These are phyloP conservation scores for Centropyge bicolor DNA, from an alignment of 2,797 vertebrate genomes.

Conservation along the genomic window DNA sequence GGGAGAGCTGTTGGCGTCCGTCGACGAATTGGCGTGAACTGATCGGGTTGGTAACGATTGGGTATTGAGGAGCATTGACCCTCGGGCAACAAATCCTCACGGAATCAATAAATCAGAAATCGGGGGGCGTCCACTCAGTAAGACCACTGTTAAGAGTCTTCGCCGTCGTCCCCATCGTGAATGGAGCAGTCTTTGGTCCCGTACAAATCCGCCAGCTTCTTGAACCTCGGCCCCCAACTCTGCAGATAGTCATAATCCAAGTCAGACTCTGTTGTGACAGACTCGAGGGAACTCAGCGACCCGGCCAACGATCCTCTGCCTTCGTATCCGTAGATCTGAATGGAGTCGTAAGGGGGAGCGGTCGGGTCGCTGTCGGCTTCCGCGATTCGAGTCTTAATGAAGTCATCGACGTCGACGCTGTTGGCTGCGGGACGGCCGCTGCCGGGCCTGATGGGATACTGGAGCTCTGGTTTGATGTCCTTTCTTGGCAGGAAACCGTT, in stretches of 20 bases:
- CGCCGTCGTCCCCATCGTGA: constrained; percentile 75
- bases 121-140: constrained; percentile 62
- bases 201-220: constrained; percentile 98
- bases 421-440: constrained; percentile 87
- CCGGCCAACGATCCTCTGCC: constrained; percentile 96
- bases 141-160: constrained; percentile 94
- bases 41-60: constrained; percentile 63
- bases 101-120: constrained; percentile 72
- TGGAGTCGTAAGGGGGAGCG: constrained; percentile 97
- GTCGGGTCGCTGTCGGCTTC: constrained; percentile 96
- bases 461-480: constrained; percentile 97
- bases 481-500: constrained; percentile 97
- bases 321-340: constrained; percentile 99
- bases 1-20: constrained; percentile 52
- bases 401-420: constrained; percentile 96
- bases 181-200: constrained; percentile 98
- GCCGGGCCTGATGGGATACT: constrained; percentile 91
- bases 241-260: constrained; percentile 99
- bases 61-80: constrained; percentile 49
- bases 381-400: constrained; percentile 95
- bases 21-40: constrained; percentile 64
- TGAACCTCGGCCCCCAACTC: constrained; percentile 99
- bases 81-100: constrained; percentile 65
- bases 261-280: constrained; percentile 97
- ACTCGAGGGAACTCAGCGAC: constrained; percentile 96